phyloP scores from a whole-genome alignment of 2,888 invertebrate genomes.

The Mesochorus sp. region DNA sequence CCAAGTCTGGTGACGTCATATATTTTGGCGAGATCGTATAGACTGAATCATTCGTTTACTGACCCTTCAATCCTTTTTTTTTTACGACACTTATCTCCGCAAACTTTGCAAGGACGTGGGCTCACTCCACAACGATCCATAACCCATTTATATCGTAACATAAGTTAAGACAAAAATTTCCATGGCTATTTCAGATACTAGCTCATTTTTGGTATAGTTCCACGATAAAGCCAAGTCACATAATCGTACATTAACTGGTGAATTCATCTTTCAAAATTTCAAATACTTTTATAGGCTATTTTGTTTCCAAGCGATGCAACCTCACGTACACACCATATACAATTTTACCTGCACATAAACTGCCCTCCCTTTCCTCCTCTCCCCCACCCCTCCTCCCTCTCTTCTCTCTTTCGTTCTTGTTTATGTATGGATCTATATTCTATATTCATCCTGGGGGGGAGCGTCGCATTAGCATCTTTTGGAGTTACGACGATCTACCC shows the following conservation, averaged over 20 bases:
- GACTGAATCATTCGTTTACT: too few species aligned
- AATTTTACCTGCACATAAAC: conserved; percentile 28
- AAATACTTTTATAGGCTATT: conserved; percentile 15
- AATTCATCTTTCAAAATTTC: conserved; percentile 21
- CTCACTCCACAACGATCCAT: too few species aligned
- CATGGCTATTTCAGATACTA: too few species aligned
- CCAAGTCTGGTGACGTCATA: too few species aligned
- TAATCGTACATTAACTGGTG: conserved; percentile 16
- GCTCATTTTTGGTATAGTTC: not conserved
- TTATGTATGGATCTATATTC: not conserved
- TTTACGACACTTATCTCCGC: too few species aligned
- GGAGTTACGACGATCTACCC: conserved; percentile 53
- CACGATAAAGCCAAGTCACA: not conserved
- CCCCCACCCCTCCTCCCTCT: too few species aligned
- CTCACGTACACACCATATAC: conserved; percentile 37
- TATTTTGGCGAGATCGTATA: too few species aligned
- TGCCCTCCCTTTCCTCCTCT: not conserved
- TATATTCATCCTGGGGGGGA: conserved; percentile 3
- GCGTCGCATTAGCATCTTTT: conserved; percentile 15
- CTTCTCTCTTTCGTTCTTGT: too few species aligned
- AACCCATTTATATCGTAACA: not conserved
- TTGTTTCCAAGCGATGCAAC: conserved; percentile 23
- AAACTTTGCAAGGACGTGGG: too few species aligned
- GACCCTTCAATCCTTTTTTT: too few species aligned
- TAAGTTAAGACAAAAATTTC: too few species aligned